Percentiles rank a stretch among this genome's conserved stretches.
phyloP scores from a whole-genome alignment of 2,113 vertebrate species.

The Salvelinus sp. region DNA sequence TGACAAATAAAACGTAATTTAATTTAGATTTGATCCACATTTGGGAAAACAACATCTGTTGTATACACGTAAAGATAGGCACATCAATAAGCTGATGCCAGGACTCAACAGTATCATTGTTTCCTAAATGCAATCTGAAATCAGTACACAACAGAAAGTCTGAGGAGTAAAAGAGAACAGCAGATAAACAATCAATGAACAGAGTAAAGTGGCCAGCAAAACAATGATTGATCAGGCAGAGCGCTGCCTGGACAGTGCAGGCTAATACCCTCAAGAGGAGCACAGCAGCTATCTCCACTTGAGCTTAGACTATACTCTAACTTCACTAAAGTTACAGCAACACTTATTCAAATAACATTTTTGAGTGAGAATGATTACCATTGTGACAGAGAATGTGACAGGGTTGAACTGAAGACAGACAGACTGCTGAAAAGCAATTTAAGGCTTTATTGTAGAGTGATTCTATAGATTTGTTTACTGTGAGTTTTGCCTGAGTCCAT shows the following conservation, averaged over 20 bases:
- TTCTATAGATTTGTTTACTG: neutral
- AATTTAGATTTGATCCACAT: neutral
- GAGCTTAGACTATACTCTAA: too few relatives aligned
- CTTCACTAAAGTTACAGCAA: neutral
- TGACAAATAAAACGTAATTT: too few relatives aligned
- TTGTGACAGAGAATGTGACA: too few relatives aligned
- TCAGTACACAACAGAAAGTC: neutral
- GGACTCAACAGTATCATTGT: neutral
- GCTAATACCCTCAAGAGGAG: conserved; percentile 1
- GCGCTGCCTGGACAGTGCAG: conserved; percentile 4
- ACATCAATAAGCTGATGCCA: too few relatives aligned
- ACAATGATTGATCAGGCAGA: neutral
- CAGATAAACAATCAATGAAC: neutral
- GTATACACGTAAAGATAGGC: too few relatives aligned
- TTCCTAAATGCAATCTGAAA: neutral
- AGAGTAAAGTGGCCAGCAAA: neutral
- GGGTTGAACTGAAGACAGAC: neutral
- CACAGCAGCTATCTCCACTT: neutral
- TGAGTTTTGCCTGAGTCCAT: neutral
- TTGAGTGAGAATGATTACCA: too few relatives aligned
- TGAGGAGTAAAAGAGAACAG: conserved; percentile 1
- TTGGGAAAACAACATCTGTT: neutral
- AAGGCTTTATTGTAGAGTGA: neutral
- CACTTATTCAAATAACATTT: neutral
- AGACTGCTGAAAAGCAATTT: neutral